These are phyloP conservation scores for Chromobotia macracanthus DNA, from an alignment of 2,797 vertebrate genomes.

Conservation along the genomic window DNA sequence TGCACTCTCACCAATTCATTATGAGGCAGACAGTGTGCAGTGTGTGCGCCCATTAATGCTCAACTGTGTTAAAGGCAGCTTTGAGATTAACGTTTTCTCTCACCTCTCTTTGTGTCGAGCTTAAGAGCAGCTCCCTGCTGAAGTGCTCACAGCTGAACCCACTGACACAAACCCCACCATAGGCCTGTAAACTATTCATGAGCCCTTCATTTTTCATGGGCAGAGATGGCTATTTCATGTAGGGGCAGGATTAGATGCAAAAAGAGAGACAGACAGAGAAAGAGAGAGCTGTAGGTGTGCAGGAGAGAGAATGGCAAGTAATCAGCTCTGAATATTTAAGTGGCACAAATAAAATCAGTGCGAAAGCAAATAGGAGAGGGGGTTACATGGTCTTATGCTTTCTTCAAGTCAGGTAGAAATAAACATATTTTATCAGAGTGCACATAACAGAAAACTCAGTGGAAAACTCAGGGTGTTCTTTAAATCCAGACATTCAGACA, in stretches of 20 bases:
- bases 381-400: neutral
- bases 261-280: constrained; percentile 46
- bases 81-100: constrained; percentile 42
- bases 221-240: constrained; percentile 77
- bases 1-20: neutral
- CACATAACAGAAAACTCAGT: no score
- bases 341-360: constrained; percentile 3
- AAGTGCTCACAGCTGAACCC: constrained; percentile 21
- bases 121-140: constrained; percentile 32
- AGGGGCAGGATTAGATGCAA: constrained; percentile 53
- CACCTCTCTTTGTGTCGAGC: constrained; percentile 41
- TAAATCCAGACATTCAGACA: neutral
- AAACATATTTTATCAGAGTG: neutral
- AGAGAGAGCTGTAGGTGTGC: neutral
- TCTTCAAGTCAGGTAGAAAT: neutral
- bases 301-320: constrained; percentile 8
- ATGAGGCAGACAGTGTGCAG: neutral
- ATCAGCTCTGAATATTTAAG: constrained; percentile 27
- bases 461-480: neutral
- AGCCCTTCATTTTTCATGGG: constrained; percentile 77
- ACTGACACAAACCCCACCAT: constrained; percentile 42
- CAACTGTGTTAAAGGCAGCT: constrained; percentile 26
- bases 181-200: constrained; percentile 79
- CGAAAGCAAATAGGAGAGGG: neutral
- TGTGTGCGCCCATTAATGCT: constrained; percentile 12